Base-by-base conservation (phyloP, 2,888 invertebrate genomes). In the Lasioglossum figueresi region DNA sequence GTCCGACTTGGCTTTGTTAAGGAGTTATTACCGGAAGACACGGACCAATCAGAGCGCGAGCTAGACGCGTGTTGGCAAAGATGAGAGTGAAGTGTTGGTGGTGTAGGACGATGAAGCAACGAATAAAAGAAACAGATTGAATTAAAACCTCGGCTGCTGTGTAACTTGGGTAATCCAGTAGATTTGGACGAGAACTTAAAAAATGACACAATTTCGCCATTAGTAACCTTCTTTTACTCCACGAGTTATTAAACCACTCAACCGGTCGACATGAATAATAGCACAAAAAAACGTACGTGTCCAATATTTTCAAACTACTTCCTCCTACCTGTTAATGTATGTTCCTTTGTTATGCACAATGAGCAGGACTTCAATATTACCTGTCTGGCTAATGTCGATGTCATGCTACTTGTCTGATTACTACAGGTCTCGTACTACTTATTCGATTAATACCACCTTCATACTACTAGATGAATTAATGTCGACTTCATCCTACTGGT, bases 381-480 rank as follows among this genome's bases (percentile, higher is more conserved):
- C 63, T 8, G 34, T 68, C 37, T 34, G 23, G 34, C 34, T 37
- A 16, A 2, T 63, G 63, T 16, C 66, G 23, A 37, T 19, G 34
- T 68, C 34, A 37, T 37, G 23, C 23, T 37, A 10, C 66, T 23
- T 68, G 37, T 68, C 34, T 37, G 34, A 66, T 66, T 66, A 66
- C 19, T 34, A 34, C 19, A 4, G 14, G 3, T 19, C 34, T 34
- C 34, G 37, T 23, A 68, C 23, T 68, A 68, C 34, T 68, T 68
- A 23, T 37, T 37, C 34, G 34, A 68, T 37, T 68, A 68, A 23
- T 68, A 34, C 19, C 34, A 23, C 23, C 34, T 23, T 34, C 34
- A 37, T 68, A 68, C 34, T 68, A 68, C 66, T 68, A 37, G 66
- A 37, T 37, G 34, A 37, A 68, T 68, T 68, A 68, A 37, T 34